phyloP scores from a whole-genome alignment of 2,113 vertebrate genomes.

The Siniperca knerii region DNA sequence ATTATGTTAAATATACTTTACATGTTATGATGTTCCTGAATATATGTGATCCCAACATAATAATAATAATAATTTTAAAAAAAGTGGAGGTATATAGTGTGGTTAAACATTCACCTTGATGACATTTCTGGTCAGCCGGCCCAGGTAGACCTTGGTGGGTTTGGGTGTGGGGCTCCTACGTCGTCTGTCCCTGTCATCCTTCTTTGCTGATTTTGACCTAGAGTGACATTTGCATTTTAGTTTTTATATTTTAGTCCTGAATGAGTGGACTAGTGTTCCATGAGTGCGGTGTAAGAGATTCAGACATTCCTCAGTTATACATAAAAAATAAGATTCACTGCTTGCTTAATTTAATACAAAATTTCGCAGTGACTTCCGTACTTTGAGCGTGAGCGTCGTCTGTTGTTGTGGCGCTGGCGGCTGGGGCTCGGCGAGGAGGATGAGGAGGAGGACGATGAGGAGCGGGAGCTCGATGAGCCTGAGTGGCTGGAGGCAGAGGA shows the following conservation, averaged over 20 bases:
- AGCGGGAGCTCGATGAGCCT: conserved; percentile 93
- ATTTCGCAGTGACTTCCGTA: conserved; percentile 60
- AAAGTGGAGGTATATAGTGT: neutral
- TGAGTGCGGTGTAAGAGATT: neutral
- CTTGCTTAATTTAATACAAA: neutral
- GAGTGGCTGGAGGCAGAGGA: conserved; percentile 93
- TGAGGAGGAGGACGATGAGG: conserved; percentile 91
- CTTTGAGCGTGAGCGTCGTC: conserved; percentile 93
- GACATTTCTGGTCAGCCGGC: conserved; percentile 93
- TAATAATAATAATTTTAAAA: too few relatives aligned
- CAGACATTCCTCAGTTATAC: neutral
- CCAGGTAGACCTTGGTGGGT: conserved; percentile 95
- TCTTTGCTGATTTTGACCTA: conserved; percentile 94
- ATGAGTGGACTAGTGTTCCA: neutral
- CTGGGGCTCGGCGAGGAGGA: conserved; percentile 90
- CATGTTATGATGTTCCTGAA: too few relatives aligned
- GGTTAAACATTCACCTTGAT: conserved; percentile 86
- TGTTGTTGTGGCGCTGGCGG: conserved; percentile 91
- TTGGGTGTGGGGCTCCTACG: conserved; percentile 91
- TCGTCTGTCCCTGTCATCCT: conserved; percentile 92
- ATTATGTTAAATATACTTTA: too few relatives aligned
- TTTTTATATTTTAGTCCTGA: neutral
- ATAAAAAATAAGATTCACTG: neutral
- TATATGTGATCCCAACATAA: too few relatives aligned
- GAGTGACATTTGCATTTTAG: neutral